Percentiles rank a stretch among this genome's conserved stretches.
Evolutionary conservation across 35 echinoderm and acorn worm species (phyloP).

Genomic region (Patiria miniata): DNA sequence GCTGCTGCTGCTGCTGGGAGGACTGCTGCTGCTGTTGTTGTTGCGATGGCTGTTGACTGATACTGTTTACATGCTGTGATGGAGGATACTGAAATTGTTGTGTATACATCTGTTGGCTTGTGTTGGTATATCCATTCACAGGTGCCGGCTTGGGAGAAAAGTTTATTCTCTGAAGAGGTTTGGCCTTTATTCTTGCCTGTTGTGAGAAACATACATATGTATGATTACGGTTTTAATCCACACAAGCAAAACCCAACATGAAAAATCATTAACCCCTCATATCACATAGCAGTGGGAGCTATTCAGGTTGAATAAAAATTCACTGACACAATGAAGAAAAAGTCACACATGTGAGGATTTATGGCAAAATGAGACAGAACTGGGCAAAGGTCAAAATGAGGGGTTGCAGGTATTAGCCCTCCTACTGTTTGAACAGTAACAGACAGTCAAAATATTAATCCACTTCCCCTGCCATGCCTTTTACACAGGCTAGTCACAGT

Average conservation of each 20-base stretch:
- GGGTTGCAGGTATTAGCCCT: no score
- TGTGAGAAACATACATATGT: constrained; percentile 13
- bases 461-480: no score
- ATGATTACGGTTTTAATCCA: background rate
- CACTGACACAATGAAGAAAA: no score
- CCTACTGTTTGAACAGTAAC: no score
- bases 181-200: constrained; percentile 99
- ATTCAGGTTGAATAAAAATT: no score
- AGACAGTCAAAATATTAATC: no score
- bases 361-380: no score
- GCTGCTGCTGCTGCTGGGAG: constrained; percentile 17
- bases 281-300: background rate
- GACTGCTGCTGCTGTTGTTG: constrained; percentile 36
- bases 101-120: constrained; percentile 63
- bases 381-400: no score
- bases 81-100: constrained; percentile 72
- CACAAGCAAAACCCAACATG: constrained; percentile 60
- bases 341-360: no score
- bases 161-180: constrained; percentile 88
- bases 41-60: constrained; percentile 32
- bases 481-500: no score
- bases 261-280: constrained; percentile 1
- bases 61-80: constrained; percentile 28
- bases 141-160: constrained; percentile 71
- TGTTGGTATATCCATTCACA: constrained; percentile 65